A percentile compares a stretch with the other conserved stretches of the same genome.
phyloP scores from a whole-genome alignment of 2,113 vertebrate genomes.

The Saccopteryx bilineata region DNA sequence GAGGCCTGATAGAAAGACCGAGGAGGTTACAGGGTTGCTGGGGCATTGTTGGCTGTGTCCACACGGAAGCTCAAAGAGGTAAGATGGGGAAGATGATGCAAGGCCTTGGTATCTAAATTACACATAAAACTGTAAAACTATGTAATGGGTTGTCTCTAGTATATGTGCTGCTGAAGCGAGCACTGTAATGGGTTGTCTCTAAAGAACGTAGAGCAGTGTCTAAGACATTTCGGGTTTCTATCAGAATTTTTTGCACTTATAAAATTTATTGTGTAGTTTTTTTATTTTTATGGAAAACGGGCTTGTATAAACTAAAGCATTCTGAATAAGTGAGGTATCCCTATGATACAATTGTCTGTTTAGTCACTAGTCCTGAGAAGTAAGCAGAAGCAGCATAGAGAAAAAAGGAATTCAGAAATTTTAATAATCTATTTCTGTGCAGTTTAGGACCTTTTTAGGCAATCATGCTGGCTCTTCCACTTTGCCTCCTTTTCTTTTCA shows the following conservation, averaged over 20 bases:
- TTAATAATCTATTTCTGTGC: neutral
- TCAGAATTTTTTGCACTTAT: neutral
- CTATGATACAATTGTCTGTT: neutral
- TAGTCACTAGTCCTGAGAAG: neutral
- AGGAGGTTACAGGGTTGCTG: neutral
- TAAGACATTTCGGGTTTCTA: neutral
- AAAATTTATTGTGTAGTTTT: neutral
- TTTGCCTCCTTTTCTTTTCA: neutral
- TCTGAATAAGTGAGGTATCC: neutral
- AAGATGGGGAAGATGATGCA: neutral
- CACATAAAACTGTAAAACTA: neutral
- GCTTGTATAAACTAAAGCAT: neutral
- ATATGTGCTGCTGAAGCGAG: too few species aligned
- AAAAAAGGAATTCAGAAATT: slow-evolving; percentile 2
- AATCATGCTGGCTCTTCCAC: neutral
- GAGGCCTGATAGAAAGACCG: neutral
- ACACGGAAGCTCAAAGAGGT: neutral
- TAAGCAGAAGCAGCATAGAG: neutral
- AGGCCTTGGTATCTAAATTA: neutral
- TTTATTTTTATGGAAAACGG: neutral
- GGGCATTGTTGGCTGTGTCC: too few species aligned
- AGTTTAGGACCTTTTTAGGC: neutral
- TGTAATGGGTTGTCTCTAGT: neutral
- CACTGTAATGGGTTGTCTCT: neutral
- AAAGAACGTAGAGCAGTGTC: neutral